phyloP scores from a whole-genome alignment of 2,797 vertebrate genomes.

The Columba guinea region DNA sequence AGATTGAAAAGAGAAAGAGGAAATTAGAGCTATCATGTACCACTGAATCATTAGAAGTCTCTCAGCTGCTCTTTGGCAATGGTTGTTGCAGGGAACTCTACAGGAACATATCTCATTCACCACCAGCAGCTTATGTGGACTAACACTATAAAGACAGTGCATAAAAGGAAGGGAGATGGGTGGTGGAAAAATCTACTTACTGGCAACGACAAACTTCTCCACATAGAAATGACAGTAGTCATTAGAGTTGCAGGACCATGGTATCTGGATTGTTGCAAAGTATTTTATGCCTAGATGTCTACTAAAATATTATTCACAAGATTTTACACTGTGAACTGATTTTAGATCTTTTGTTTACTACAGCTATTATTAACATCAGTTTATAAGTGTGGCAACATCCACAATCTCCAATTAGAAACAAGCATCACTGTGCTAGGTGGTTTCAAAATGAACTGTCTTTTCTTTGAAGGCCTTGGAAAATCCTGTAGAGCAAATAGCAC shows the following conservation, averaged over 20 bases:
- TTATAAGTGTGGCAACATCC: background rate
- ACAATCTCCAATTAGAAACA: background rate
- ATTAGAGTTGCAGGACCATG: background rate
- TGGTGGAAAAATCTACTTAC: constrained; percentile 22
- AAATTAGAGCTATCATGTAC: constrained; percentile 55
- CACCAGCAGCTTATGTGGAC: constrained; percentile 20
- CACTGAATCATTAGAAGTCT: constrained; percentile 55
- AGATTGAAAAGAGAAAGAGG: constrained; percentile 41
- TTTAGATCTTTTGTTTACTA: background rate
- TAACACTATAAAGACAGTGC: background rate
- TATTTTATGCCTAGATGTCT: background rate
- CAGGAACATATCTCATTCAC: constrained; percentile 5
- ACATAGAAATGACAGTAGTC: background rate
- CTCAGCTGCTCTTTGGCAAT: constrained; percentile 58
- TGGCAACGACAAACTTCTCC: background rate
- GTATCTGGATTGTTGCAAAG: background rate
- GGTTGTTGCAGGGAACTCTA: constrained; percentile 26
- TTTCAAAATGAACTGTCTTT: background rate
- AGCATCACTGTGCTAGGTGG: background rate
- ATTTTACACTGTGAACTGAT: background rate
- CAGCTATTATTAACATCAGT: background rate
- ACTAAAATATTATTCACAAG: background rate
- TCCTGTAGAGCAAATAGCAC: background rate
- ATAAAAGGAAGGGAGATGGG: background rate
- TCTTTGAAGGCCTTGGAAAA: background rate